Evolutionary conservation across 30 jellyfish, hydroid and myxozoan species (phyloP).

Genomic region (Cassiopea xamachana): DNA sequence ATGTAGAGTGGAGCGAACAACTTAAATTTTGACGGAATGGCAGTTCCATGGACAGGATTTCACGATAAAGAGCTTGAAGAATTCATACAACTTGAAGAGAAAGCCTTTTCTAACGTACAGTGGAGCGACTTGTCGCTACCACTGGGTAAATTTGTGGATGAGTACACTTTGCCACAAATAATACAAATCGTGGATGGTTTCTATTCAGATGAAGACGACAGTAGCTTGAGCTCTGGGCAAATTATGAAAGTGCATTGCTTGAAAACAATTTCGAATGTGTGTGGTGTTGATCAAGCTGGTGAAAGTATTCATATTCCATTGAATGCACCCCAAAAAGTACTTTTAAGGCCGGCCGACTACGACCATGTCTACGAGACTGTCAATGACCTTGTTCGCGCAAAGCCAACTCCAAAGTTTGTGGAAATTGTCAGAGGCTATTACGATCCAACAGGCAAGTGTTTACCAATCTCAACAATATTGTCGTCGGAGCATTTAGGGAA

Average conservation of each 20-base stretch:
- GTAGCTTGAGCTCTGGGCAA: constrained; percentile 94
- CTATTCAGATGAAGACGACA: constrained; percentile 88
- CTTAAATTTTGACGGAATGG: background rate
- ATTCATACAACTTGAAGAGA: constrained; percentile 30
- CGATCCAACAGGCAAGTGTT: constrained; percentile 65
- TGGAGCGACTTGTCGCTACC: constrained; percentile 93
- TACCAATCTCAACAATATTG: background rate
- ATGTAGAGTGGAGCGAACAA: too few species aligned
- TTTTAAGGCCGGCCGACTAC: constrained; percentile 70
- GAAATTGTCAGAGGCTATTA: constrained; percentile 91
- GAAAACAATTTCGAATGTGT: constrained; percentile 62
- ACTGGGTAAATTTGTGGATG: constrained; percentile 62
- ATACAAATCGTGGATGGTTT: constrained; percentile 89
- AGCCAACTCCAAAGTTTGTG: constrained; percentile 86
- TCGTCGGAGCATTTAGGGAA: too few species aligned
- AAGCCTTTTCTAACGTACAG: constrained; percentile 43
- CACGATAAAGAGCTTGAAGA: constrained; percentile 27
- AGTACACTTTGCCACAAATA: constrained; percentile 85
- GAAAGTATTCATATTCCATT: constrained; percentile 80
- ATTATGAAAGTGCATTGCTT: constrained; percentile 82
- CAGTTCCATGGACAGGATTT: constrained; percentile 3
- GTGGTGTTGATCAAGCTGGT: constrained; percentile 70
- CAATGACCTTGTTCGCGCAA: constrained; percentile 76
- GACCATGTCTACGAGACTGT: constrained; percentile 70
- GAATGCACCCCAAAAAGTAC: constrained; percentile 64